phyloP scores from a whole-genome alignment of 2,888 invertebrate genomes.

The Flexamia atlantica region DNA sequence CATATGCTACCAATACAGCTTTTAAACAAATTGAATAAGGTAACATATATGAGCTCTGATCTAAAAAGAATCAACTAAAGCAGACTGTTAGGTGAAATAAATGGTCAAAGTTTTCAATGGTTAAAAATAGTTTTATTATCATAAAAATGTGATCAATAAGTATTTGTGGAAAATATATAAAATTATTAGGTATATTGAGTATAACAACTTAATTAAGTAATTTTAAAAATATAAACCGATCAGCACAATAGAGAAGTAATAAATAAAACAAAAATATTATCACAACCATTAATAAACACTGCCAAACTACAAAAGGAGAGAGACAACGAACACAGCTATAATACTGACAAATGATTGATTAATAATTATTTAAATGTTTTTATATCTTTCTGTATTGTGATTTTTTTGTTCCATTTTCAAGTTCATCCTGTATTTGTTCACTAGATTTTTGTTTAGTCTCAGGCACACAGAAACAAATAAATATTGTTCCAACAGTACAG shows the following conservation, averaged over 20 bases:
- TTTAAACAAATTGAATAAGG: too few relatives aligned
- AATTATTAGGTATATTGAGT: too few relatives aligned
- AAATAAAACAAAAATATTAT: background rate
- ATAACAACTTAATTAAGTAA: too few relatives aligned
- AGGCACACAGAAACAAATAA: slow-evolving; percentile 58
- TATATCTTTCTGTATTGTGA: slow-evolving; percentile 1
- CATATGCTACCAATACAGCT: too few relatives aligned
- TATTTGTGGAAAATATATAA: too few relatives aligned
- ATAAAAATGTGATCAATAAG: too few relatives aligned
- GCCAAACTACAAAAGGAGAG: background rate
- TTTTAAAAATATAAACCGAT: too few relatives aligned
- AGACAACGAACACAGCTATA: background rate
- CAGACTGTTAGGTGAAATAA: too few relatives aligned
- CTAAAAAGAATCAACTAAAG: too few relatives aligned
- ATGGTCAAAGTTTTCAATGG: too few relatives aligned
- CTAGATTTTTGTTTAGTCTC: slow-evolving; percentile 64
- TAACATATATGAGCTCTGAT: too few relatives aligned
- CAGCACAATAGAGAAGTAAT: background rate
- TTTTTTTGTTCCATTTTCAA: background rate
- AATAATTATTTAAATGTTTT: background rate
- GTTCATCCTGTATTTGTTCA: slow-evolving; percentile 62
- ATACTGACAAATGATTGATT: background rate
- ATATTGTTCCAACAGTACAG: slow-evolving; percentile 59
- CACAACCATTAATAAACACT: background rate
- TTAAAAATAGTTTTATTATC: too few relatives aligned